A percentile compares a stretch with the other conserved stretches of the same genome.
Conservation (phyloP, 2,888 invertebrate species). For the Eupeodes latifasciatus region DNA sequence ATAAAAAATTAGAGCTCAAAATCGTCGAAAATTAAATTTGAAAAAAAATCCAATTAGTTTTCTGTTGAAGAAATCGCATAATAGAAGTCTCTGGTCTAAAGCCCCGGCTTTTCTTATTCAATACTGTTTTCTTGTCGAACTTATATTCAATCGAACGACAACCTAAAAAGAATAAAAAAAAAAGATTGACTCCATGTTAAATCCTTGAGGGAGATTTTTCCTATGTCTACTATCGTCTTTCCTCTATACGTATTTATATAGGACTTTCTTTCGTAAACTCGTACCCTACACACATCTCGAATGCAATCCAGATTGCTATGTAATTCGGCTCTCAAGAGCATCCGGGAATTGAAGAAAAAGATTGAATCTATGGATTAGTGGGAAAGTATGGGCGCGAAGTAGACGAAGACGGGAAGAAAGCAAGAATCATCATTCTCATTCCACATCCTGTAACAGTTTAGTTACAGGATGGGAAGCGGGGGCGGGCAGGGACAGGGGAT, state of each 20-base stretch:
- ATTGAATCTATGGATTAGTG: conserved; percentile 43
- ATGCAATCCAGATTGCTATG: conserved; percentile 27
- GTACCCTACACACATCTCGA: neutral
- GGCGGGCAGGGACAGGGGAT: neutral
- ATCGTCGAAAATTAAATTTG: neutral
- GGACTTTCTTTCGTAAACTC: too few species aligned
- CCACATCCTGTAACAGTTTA: neutral
- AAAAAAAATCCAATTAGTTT: conserved; percentile 36
- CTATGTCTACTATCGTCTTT: neutral
- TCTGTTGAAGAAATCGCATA: neutral
- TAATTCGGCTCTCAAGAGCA: conserved; percentile 11
- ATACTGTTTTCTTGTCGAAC: neutral
- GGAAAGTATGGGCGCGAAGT: neutral
- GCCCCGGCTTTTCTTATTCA: neutral
- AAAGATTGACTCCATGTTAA: conserved; percentile 23
- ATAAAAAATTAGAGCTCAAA: neutral
- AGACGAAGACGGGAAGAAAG: neutral
- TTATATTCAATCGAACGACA: conserved; percentile 8
- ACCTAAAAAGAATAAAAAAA: neutral
- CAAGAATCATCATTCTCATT: conserved; percentile 6
- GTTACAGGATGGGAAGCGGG: too few species aligned
- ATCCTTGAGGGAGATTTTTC: conserved; percentile 26
- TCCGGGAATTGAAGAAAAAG: conserved; percentile 31
- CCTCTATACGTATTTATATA: too few species aligned
- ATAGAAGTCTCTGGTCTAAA: neutral